phyloP scores from a whole-genome alignment of 2,888 invertebrate genomes.

The Drosophila mercatorum region DNA sequence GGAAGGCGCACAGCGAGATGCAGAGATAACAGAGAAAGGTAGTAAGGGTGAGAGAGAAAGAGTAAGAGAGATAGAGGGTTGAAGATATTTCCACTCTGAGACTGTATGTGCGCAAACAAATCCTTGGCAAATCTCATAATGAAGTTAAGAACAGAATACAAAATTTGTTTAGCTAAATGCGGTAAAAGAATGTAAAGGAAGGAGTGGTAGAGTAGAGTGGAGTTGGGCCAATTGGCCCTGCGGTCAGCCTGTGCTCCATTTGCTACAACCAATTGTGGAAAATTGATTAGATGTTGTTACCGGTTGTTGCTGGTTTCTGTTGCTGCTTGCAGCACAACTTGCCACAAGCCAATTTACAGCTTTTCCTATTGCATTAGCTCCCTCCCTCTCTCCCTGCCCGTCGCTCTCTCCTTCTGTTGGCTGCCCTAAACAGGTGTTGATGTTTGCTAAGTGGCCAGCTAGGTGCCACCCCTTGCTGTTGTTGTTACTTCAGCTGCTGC shows the following conservation, averaged over 20 bases:
- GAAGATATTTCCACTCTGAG: conserved; percentile 9
- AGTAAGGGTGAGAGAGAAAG: neutral
- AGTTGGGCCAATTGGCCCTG: conserved; percentile 28
- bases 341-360: conserved; percentile 70
- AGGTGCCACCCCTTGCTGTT: conserved; percentile 1
- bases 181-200: neutral
- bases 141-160: conserved; percentile 54
- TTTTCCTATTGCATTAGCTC: neutral
- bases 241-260: conserved; percentile 56
- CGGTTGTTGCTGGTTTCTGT: conserved; percentile 21
- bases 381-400: neutral
- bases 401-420: neutral
- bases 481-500: neutral
- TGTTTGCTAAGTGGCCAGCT: conserved; percentile 73
- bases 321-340: conserved; percentile 42
- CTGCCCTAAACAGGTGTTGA: conserved; percentile 73
- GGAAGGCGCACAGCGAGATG: neutral
- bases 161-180: conserved; percentile 11
- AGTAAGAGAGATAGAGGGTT: neutral
- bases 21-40: neutral
- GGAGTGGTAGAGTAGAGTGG: neutral
- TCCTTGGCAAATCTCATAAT: conserved; percentile 71
- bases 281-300: conserved; percentile 69
- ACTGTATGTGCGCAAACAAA: conserved; percentile 71
- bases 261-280: conserved; percentile 48